Conservation (phyloP, 2,797 vertebrate species). For the Octomys mimax region DNA sequence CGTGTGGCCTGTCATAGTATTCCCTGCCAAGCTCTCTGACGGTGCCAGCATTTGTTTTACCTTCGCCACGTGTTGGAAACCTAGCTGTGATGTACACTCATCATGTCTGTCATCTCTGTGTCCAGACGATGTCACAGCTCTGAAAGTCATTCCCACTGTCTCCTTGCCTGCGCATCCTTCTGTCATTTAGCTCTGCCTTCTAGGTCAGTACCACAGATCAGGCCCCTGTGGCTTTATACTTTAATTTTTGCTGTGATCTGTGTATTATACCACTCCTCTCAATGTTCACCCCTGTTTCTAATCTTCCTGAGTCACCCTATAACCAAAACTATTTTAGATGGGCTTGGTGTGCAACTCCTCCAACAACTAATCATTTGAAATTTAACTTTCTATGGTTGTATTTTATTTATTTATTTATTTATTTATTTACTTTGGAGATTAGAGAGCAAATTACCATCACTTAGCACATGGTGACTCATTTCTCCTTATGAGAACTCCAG, state of each 20-base stretch:
- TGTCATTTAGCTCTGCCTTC: background rate
- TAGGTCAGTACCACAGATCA: no score
- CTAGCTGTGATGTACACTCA: accelerated
- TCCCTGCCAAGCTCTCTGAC: background rate
- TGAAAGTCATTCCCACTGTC: background rate
- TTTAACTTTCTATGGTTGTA: background rate
- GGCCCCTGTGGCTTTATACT: background rate
- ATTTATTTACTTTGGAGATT: background rate
- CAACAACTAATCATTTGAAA: background rate
- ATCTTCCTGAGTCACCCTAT: background rate
- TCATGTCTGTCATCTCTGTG: background rate
- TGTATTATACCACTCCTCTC: background rate
- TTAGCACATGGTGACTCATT: background rate
- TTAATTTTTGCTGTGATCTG: background rate
- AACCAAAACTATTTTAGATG: background rate
- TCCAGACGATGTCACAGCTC: background rate
- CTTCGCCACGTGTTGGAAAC: background rate
- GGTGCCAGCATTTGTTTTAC: accelerated
- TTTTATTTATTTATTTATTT: background rate
- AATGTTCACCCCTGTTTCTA: background rate
- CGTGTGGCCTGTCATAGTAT: accelerated
- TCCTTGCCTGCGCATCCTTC: background rate
- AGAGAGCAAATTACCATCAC: background rate
- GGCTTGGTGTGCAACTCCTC: background rate
- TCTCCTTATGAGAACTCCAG: background rate